These are phyloP conservation scores for Oxygymnocypris stewartii DNA, from an alignment of 2,113 vertebrate species.

Conservation along the genomic window DNA sequence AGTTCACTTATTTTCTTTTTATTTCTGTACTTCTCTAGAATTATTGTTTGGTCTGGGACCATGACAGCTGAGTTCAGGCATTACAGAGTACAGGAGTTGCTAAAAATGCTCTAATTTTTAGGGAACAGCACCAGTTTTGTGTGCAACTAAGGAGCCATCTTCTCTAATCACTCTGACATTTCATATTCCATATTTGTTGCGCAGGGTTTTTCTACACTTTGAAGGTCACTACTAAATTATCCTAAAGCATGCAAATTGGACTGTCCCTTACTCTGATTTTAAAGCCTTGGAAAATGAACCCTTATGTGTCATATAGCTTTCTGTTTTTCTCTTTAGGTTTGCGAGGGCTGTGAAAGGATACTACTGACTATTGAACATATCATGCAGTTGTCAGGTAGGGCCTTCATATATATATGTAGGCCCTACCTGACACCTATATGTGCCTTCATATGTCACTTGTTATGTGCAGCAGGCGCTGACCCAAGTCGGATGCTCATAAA, in stretches of 20 bases:
- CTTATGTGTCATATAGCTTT: constrained; percentile 41
- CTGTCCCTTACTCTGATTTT: constrained; percentile 45
- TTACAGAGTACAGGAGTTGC: constrained; percentile 1
- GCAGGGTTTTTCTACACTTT: constrained; percentile 65
- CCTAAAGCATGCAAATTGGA: constrained; percentile 75
- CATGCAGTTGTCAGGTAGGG: neutral
- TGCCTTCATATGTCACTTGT: neutral
- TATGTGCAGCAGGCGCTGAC: neutral
- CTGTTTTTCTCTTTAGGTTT: constrained; percentile 43
- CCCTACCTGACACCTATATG: too few relatives aligned
- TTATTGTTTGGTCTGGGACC: constrained; percentile 31
- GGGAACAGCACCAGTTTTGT: constrained; percentile 36
- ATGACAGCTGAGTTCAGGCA: constrained; percentile 16
- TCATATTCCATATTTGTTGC: constrained; percentile 72
- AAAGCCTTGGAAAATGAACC: constrained; percentile 38
- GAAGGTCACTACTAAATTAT: constrained; percentile 78
- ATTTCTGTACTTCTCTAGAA: neutral
- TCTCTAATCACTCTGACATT: constrained; percentile 74
- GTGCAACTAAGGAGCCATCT: constrained; percentile 61
- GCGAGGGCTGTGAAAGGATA: constrained; percentile 45
- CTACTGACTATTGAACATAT: neutral
- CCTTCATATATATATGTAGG: too few relatives aligned
- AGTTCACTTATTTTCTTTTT: constrained; percentile 10
- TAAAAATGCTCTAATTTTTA: constrained; percentile 32
- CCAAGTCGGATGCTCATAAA: neutral